phyloP scores from a whole-genome alignment of 2,888 invertebrate genomes.

The Timema podura region DNA sequence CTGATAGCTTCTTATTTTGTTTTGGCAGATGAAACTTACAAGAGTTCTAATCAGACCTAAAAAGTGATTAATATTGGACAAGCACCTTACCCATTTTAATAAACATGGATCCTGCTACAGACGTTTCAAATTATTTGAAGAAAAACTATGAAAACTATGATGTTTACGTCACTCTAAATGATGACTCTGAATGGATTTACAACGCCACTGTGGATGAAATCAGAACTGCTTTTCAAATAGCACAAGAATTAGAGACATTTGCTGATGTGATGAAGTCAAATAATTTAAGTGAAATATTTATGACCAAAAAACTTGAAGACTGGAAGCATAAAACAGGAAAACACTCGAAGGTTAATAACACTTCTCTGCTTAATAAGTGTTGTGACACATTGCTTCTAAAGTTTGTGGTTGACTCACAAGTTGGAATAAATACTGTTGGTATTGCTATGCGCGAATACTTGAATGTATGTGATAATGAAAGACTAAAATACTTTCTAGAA shows the following conservation, averaged over 20 bases:
- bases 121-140: too few relatives aligned
- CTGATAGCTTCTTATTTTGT: too few relatives aligned
- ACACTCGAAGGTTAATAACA: constrained; percentile 32
- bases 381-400: constrained; percentile 48
- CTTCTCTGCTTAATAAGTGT: constrained; percentile 42
- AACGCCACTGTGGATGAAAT: constrained; percentile 49
- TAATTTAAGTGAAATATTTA: constrained; percentile 45
- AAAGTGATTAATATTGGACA: too few relatives aligned
- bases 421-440: constrained; percentile 43
- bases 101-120: too few relatives aligned
- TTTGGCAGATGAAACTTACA: too few relatives aligned
- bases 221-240: constrained; percentile 51
- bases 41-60: too few relatives aligned
- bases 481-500: constrained; percentile 45
- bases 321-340: constrained; percentile 41
- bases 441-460: constrained; percentile 47
- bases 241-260: constrained; percentile 53
- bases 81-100: too few relatives aligned
- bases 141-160: too few relatives aligned
- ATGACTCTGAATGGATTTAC: constrained; percentile 49
- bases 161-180: constrained; percentile 38
- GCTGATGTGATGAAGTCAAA: constrained; percentile 44
- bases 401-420: constrained; percentile 42
- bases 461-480: constrained; percentile 42
- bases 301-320: constrained; percentile 45